Evolutionary conservation across 1,140 invertebrate genomes (phyloP), one percentile per base, ranked within the genome.

Genomic region (Drosophila miranda): DNA sequence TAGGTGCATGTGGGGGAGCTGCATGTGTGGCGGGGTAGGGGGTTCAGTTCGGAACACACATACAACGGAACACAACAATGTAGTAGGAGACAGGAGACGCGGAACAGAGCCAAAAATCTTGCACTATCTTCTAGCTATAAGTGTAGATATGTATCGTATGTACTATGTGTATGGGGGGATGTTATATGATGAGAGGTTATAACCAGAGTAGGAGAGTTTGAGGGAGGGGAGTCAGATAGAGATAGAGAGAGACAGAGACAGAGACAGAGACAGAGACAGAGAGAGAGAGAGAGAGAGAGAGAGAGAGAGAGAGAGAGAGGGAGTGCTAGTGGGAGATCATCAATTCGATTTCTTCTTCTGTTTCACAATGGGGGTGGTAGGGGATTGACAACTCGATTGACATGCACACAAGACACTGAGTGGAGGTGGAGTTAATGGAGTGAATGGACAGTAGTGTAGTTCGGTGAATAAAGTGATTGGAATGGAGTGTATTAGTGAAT

Each of bases 401-500:
- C 72, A 75, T 75, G 62, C 60, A 76, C 70, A 71, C 73, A 76
- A 26, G 23, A 63, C 61, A 67, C 34, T 50, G 49, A 41, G 49
- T 30, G 30, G 8, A 30, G 28, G 8, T 30, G 30, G 28, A 30
- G 58, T 19, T 14, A 14, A 28, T 5, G 30, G 23, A 19, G 11
- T 34, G 34, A 38, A 13, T 38, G 34, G 1, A 38, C 2, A 3
- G 8, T 9, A 3, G 7, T 6, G 28, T 28, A 8, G 8, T 26
- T 5, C 8, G 7, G 28, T 30, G 28, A 30, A 30, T 8, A 8
- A 8, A 30, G 28, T 8, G 28, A 7, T 2, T 30, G 8, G 28
- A 8, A 30, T 5, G 4, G 30, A 9, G 8, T 30, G 8, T 13
- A 38, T 3, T 38, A 13, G 34, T 13, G 34, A 38, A 34, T 34